Conservation (phyloP, 1,140 invertebrate species). For the Nautilus pompilius region DNA sequence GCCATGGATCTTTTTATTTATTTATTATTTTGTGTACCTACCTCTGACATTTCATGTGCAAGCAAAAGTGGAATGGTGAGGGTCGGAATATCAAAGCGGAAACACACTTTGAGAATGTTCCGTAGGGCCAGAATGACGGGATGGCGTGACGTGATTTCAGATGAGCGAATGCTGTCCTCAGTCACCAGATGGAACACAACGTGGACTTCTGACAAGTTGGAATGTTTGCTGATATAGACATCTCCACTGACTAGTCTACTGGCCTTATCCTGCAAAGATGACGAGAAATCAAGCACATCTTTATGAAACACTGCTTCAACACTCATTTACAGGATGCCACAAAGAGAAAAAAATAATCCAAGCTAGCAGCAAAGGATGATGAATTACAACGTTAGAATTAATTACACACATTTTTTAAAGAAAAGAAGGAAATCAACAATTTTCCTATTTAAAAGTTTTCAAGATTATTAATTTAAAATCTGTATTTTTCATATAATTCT, state of each 20-base stretch:
- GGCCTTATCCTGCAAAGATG: constrained; percentile 31
- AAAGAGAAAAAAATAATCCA: neutral
- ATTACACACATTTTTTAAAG: too few species aligned
- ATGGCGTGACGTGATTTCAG: constrained; percentile 93
- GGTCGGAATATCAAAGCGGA: constrained; percentile 88
- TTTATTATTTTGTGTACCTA: constrained; percentile 48
- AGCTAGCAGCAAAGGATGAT: too few species aligned
- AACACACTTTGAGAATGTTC: constrained; percentile 92
- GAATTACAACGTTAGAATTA: too few species aligned
- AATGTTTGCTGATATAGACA: constrained; percentile 92
- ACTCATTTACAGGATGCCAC: too few species aligned
- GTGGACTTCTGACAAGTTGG: constrained; percentile 90
- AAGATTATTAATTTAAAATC: too few species aligned
- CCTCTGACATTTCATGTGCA: constrained; percentile 90
- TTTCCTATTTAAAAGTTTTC: too few species aligned
- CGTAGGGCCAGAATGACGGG: constrained; percentile 91
- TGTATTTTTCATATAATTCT: too few species aligned
- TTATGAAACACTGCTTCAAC: neutral
- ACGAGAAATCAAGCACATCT: neutral
- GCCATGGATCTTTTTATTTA: neutral
- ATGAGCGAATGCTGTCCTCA: constrained; percentile 57
- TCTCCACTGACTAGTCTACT: constrained; percentile 72
- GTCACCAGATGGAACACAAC: constrained; percentile 90
- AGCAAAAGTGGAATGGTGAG: constrained; percentile 90
- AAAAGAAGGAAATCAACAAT: too few species aligned